Evolutionary conservation across 2,113 vertebrate genomes (phyloP), one percentile per base, ranked within the genome.

Genomic region (Eublepharis macularius): DNA sequence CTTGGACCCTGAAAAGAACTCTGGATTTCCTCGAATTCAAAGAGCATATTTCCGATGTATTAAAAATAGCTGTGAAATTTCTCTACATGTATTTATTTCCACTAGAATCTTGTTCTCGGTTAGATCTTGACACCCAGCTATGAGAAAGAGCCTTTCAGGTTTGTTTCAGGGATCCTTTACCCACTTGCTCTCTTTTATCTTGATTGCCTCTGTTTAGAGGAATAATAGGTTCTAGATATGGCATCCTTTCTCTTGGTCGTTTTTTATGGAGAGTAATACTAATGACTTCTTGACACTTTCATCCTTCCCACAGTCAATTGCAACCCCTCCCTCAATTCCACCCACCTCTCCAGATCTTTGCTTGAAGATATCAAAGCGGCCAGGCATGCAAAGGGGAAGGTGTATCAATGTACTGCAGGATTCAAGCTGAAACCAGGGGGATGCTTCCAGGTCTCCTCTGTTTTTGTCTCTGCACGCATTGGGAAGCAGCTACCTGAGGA

Each of bases 31-130:
- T 85, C 69, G 36, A 82, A 69, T 79, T 72, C 34, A 86, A 78
- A 91, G 84, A 85, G 90, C 92, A 88, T 69, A 91, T 92, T 74
- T 65, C 89, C 83, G 91, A 92, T 86, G 90, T 36, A 19, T 0
- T 45, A 80, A 91, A 92, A 84, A 69, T 14, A 7, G 51, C 74
- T 14, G 11, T 70, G 65, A 34, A n/a, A 70, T 85, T 85, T 72
- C 16, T 78, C 72, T 41, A 17, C 32, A 29, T 54, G 51, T 19
- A 54, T 36, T 65, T 8, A 57, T 60, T 60, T 14, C 7, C 13
- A 36, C 41, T 29, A 45, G 65, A 47, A 7, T 76, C n/a, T 11
- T 43, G 39, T 17, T 21, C 14, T 29, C 60, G 36, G 17, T 21
- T 6, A 66, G 49, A 49, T 3, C 14, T 21, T 10, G 8, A 13